phyloP scores from a whole-genome alignment of 2,797 vertebrate species.

The Bucorvus abyssinicus region DNA sequence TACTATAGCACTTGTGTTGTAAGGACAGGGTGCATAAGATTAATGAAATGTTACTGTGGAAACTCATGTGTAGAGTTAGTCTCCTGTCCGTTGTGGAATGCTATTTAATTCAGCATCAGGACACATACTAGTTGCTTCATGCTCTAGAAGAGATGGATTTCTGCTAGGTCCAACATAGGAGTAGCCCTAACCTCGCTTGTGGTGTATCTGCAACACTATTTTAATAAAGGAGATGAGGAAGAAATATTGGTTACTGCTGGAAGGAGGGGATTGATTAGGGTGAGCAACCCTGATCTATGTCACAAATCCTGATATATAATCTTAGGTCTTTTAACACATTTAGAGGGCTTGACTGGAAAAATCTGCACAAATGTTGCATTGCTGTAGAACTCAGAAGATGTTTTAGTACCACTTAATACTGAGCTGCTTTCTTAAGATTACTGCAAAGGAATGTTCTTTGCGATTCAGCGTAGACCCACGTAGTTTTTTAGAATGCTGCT shows the following conservation, averaged over 20 bases:
- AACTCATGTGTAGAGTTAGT: background rate
- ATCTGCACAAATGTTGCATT: background rate
- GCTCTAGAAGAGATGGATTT: background rate
- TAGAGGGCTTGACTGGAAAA: background rate
- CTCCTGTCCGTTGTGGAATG: background rate
- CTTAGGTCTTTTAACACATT: background rate
- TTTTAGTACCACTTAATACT: conserved; percentile 10
- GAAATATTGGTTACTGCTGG: background rate
- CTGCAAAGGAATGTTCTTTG: background rate
- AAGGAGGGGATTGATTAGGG: background rate
- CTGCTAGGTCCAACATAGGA: background rate
- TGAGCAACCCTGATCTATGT: background rate
- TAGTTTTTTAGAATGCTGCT: background rate
- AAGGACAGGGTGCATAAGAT: background rate
- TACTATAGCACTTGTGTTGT: background rate
- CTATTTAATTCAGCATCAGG: background rate
- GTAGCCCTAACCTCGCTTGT: background rate
- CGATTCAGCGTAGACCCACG: background rate
- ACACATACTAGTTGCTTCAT: background rate
- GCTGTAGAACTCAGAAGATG: background rate
- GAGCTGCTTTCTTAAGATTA: background rate
- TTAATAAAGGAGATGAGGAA: background rate
- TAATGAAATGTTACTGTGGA: background rate
- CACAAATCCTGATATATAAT: background rate
- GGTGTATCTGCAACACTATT: background rate